Evolutionary conservation across 2,888 invertebrate genomes (phyloP).

Genomic region (Drosophila multiciliata): DNA sequence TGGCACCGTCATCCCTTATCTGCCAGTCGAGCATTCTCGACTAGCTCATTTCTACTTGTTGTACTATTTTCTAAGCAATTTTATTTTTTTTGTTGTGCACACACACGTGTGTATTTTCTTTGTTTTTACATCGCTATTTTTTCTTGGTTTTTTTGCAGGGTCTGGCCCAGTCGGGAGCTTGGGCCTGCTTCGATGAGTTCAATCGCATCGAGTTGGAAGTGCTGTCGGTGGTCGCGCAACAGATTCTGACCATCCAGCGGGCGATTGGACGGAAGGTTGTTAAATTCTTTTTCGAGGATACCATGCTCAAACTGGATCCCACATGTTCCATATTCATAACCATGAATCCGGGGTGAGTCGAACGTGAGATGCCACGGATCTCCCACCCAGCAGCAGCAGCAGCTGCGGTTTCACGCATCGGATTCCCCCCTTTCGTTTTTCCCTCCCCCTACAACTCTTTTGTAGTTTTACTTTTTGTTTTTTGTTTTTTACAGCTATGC

Average conservation of each 20-base stretch:
- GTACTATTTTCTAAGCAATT: conserved; percentile 16
- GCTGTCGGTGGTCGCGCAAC: conserved; percentile 96
- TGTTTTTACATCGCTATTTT: conserved; percentile 15
- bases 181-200: conserved; percentile 98
- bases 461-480: conserved; percentile 23
- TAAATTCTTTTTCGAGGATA: conserved; percentile 95
- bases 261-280: conserved; percentile 92
- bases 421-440: conserved; percentile 13
- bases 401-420: conserved; percentile 76
- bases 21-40: background rate
- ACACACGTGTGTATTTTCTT: conserved; percentile 2
- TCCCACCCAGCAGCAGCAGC: conserved; percentile 27
- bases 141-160: conserved; percentile 86
- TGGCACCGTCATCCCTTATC: background rate
- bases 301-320: conserved; percentile 94
- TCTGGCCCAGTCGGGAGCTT: conserved; percentile 95
- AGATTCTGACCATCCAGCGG: conserved; percentile 95
- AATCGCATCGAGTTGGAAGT: conserved; percentile 97
- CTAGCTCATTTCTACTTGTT: background rate
- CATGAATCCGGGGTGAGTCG: conserved; percentile 94
- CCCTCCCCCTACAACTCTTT: conserved; percentile 19
- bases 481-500: conserved; percentile 48
- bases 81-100: background rate
- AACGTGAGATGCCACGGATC: conserved; percentile 26
- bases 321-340: conserved; percentile 96